A percentile compares a stretch with the other conserved stretches of the same genome.
phyloP scores from a whole-genome alignment of 2,113 vertebrate genomes.

The Spea multiplicata region DNA sequence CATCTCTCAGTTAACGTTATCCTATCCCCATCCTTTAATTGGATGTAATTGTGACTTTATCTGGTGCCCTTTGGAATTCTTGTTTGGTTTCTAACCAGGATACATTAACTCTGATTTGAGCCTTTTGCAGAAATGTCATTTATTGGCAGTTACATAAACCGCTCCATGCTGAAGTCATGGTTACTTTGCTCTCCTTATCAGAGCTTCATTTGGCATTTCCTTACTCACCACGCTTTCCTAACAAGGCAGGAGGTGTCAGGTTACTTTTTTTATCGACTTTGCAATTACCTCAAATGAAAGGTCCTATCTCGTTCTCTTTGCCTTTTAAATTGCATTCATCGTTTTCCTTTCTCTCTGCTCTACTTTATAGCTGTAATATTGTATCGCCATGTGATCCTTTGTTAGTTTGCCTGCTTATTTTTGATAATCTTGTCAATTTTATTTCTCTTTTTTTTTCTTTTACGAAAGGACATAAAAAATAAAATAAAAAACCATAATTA shows the following conservation, averaged over 20 bases:
- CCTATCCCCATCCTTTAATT: conserved; percentile 15
- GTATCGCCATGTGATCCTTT: neutral
- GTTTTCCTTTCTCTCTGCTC: neutral
- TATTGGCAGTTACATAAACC: conserved; percentile 38
- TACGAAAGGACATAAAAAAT: too few relatives aligned
- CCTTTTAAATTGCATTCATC: conserved; percentile 20
- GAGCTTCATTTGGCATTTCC: conserved; percentile 35
- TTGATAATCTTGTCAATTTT: too few relatives aligned
- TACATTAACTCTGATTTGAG: conserved; percentile 34
- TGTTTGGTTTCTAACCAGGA: conserved; percentile 32
- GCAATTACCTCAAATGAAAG: conserved; percentile 36
- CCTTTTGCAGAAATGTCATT: conserved; percentile 39
- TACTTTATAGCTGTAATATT: neutral
- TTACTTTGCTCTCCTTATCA: conserved; percentile 40
- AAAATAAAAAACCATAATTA: too few relatives aligned
- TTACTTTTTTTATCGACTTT: conserved; percentile 28
- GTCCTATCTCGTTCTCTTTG: conserved; percentile 23
- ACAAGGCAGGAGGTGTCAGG: conserved; percentile 36
- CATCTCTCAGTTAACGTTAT: conserved; percentile 26
- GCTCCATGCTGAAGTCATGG: conserved; percentile 46
- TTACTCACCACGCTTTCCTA: conserved; percentile 9
- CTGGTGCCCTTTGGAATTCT: conserved; percentile 35
- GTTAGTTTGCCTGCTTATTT: too few relatives aligned
- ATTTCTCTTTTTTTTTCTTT: too few relatives aligned
- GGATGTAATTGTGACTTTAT: conserved; percentile 18